Evolutionary conservation across 2,113 vertebrate species (phyloP).

Genomic region (Synchiropus splendidus): DNA sequence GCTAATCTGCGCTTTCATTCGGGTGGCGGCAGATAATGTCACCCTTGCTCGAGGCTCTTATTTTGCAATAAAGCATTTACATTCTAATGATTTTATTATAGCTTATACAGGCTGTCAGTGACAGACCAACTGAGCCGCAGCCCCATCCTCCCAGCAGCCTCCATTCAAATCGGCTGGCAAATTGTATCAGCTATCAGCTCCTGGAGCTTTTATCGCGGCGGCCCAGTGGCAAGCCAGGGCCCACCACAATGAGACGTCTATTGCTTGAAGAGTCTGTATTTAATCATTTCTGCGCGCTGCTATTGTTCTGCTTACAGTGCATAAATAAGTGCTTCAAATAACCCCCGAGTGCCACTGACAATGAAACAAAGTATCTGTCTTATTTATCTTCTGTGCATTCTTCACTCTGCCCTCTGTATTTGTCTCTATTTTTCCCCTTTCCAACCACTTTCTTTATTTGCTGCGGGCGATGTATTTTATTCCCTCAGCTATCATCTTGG

Average conservation of each 20-base stretch:
- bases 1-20: conserved; percentile 96
- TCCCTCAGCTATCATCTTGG: conserved; percentile 75
- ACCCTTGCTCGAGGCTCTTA: conserved; percentile 96
- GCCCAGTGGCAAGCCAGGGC: conserved; percentile 86
- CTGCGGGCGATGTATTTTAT: conserved; percentile 77
- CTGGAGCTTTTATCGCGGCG: conserved; percentile 96
- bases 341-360: conserved; percentile 91
- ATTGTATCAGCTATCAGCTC: conserved; percentile 99
- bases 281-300: conserved; percentile 90
- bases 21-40: conserved; percentile 84
- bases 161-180: conserved; percentile 79
- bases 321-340: conserved; percentile 98
- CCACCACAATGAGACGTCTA: conserved; percentile 93
- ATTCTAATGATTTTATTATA: conserved; percentile 99
- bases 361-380: conserved; percentile 88
- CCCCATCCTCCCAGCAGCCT: conserved; percentile 70
- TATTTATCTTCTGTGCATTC: conserved; percentile 88
- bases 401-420: conserved; percentile 70
- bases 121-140: conserved; percentile 55
- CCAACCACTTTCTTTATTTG: conserved; percentile 70
- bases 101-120: conserved; percentile 89
- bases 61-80: conserved; percentile 99
- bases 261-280: conserved; percentile 88
- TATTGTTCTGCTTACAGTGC: conserved; percentile 99
- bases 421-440: conserved; percentile 63